Base-by-base conservation (phyloP, 1,140 invertebrate species). In the Orius insidiosus region DNA sequence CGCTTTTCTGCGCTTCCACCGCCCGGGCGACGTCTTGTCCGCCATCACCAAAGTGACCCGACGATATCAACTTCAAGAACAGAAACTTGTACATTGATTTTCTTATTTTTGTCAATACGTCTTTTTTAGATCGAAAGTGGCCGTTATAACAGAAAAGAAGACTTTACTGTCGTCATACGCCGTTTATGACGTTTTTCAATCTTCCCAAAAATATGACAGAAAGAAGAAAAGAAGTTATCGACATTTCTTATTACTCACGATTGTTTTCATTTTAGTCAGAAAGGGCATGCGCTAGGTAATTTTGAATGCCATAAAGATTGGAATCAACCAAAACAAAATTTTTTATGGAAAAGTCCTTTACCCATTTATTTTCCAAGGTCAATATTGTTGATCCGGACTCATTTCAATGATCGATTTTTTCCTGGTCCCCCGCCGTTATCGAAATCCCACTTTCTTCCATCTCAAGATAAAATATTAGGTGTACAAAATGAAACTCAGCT, bases 261-360 rank as follows among this genome's bases (percentile, higher is more conserved):
- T 56, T 82, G 79, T 61, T 83, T 83, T 60, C 80, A 83, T 62
- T 77, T 78, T 59, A 79, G 75, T 18, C 72, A 77, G 59, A 77
- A 77, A 57, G 76, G 76, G 10, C 77, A 81, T 49, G 72, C 75
- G 32, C 59, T 74, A 37, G 74, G 69, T 70, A 59, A 62, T 48
- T 40, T 8, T 4, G 43, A 30, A 13, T 8, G 14, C 6, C 5
- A 45, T 13, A 43, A 30, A 10, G n/a, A 33, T 8, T 33, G 7
- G 32, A 33, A 33, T 8, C n/a, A n/a, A 8, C n/a, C 32, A 8
- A 7, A 7, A 8, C 32, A 33, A 33, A 33, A 7, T 8, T n/a
- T 33, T 8, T 8, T 33, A 8, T 33, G 7, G 7, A 33, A 33
- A 7, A n/a, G 7, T 33, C n/a, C 32, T 8, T 8, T 8, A 33